These are phyloP conservation scores for Scolopax mira DNA, from an alignment of 2,113 vertebrate species.

Conservation along the genomic window DNA sequence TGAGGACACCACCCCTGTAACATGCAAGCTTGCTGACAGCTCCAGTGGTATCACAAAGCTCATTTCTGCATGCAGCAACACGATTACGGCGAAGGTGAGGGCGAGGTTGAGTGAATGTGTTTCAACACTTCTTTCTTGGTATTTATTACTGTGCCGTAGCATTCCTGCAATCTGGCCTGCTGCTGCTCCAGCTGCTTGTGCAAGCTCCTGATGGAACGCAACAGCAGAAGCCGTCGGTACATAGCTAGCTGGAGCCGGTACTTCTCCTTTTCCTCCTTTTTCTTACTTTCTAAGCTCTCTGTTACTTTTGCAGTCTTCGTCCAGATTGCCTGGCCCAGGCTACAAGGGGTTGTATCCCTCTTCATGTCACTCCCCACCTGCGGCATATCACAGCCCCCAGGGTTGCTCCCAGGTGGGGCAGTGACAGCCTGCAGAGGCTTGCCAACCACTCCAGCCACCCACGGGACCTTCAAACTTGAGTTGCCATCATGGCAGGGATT, in stretches of 20 bases:
- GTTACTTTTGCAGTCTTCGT: background rate
- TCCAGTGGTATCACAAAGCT: background rate
- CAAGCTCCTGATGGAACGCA: slow-evolving; percentile 51
- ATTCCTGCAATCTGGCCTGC: slow-evolving; percentile 33
- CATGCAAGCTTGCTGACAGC: background rate
- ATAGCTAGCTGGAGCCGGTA: slow-evolving; percentile 6
- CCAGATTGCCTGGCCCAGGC: background rate
- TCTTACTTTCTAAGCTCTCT: slow-evolving; percentile 25
- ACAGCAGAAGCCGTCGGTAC: slow-evolving; percentile 31
- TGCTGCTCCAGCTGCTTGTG: slow-evolving; percentile 54
- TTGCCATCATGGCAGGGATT: fast-evolving
- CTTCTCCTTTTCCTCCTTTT: slow-evolving; percentile 50
- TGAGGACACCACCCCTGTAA: background rate
- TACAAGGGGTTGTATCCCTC: fast-evolving
- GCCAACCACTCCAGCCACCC: fast-evolving
- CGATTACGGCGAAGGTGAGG: background rate
- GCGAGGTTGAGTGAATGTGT: slow-evolving; percentile 1
- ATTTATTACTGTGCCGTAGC: background rate
- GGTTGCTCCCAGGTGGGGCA: background rate
- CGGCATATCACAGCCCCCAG: fast-evolving
- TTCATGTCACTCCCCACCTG: fast-evolving
- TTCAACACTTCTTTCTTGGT: slow-evolving; percentile 50
- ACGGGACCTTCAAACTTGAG: background rate
- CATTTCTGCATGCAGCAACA: slow-evolving; percentile 39
- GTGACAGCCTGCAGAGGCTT: background rate